phyloP scores from a whole-genome alignment of 1,140 invertebrate species.

The Drosophila chauvacae region DNA sequence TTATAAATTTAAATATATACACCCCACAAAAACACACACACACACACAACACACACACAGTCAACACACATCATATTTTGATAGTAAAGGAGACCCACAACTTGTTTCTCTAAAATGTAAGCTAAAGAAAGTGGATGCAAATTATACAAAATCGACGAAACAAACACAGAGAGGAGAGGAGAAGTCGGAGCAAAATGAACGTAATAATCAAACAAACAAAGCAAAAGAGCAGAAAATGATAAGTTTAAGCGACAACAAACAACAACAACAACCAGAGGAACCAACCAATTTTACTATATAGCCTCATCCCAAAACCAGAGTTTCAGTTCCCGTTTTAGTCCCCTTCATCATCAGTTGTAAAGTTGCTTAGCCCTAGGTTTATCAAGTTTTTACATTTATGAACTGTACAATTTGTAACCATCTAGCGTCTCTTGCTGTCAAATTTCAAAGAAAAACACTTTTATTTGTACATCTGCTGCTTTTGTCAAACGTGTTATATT shows the following conservation, averaged over 20 bases:
- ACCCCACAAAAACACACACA: slow-evolving; percentile 36
- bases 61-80: slow-evolving; percentile 79
- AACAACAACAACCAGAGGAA: slow-evolving; percentile 24
- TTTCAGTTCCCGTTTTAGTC: slow-evolving; percentile 48
- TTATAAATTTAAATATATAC: slow-evolving; percentile 74
- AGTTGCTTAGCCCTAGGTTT: slow-evolving; percentile 70
- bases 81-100: slow-evolving; percentile 63
- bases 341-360: slow-evolving; percentile 52
- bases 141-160: slow-evolving; percentile 39
- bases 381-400: slow-evolving; percentile 35
- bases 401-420: slow-evolving; percentile 43
- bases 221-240: slow-evolving; percentile 48
- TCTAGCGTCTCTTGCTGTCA: slow-evolving; percentile 45
- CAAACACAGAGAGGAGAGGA: slow-evolving; percentile 16
- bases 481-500: slow-evolving; percentile 29
- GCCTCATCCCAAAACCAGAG: slow-evolving; percentile 43
- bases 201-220: slow-evolving; percentile 74
- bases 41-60: slow-evolving; percentile 47
- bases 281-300: slow-evolving; percentile 48
- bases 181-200: slow-evolving; percentile 43
- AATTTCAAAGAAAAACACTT: slow-evolving; percentile 41
- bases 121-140: slow-evolving; percentile 41
- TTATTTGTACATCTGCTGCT: slow-evolving; percentile 30
- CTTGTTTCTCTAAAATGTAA: slow-evolving; percentile 77
- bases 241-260: slow-evolving; percentile 58